Evolutionary conservation across 1,140 invertebrate species (phyloP).

Genomic region (Drosophila tropicalis): DNA sequence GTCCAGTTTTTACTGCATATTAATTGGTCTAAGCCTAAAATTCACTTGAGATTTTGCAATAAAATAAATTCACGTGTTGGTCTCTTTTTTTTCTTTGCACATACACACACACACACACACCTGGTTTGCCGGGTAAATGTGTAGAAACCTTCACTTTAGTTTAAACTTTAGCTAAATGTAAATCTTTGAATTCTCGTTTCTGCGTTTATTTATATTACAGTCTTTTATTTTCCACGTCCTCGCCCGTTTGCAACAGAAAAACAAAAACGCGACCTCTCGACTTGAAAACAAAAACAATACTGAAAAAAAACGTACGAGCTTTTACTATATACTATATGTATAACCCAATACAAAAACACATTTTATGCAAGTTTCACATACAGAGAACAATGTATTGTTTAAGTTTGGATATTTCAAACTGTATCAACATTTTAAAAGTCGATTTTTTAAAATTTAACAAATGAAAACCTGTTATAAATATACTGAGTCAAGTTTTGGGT

Average conservation of each 20-base stretch:
- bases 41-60: conserved; percentile 10
- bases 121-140: conserved; percentile 11
- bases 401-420: background rate
- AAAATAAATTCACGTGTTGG: conserved; percentile 14
- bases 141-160: conserved; percentile 6
- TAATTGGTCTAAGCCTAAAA: background rate
- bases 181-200: background rate
- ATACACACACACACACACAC: conserved; percentile 4
- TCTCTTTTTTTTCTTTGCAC: conserved; percentile 3
- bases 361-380: background rate
- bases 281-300: conserved; percentile 11
- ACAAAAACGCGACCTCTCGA: conserved; percentile 9
- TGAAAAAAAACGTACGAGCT: conserved; percentile 1
- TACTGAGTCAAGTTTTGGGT: no score
- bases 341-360: background rate
- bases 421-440: background rate
- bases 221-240: conserved; percentile 4
- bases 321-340: background rate
- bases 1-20: conserved; percentile 37
- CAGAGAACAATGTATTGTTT: background rate
- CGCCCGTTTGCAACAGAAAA: conserved; percentile 7
- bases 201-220: background rate
- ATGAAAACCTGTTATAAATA: background rate
- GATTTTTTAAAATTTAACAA: background rate
- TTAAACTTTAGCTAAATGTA: background rate